Evolutionary conservation across 2,888 invertebrate genomes (phyloP), one percentile per base, ranked within the genome.

Genomic region (Peribatodes rhomboidaria): DNA sequence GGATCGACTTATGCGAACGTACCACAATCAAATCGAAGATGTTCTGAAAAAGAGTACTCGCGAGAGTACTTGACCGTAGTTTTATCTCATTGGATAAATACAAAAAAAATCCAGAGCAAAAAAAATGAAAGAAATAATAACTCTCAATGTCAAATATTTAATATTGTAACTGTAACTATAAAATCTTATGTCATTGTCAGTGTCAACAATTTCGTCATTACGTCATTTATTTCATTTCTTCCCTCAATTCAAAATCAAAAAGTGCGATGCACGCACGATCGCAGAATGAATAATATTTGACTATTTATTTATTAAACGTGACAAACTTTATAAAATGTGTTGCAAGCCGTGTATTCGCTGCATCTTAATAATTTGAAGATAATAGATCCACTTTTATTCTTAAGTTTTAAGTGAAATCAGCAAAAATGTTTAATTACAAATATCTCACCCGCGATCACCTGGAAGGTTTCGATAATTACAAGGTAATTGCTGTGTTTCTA

Each of bases 381-480:
- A 58, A 20, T 35, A 18, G 55, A 37, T 20, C 16, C 9, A 16
- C 6, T 53, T 41, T 54, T 53, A 50, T 13, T 58, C 8, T 0
- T 59, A 61, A 41, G 54, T 64, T 27, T n/a, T 27, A 44, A 33
- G 57, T 63, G 59, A 72, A 79, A 78, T 70, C 68, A 68, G 71
- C 73, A 68, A 89, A 84, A 84, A 92, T 93, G 92, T 88, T 96
- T 84, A 95, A 96, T 84, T 94, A 95, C 78, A 95, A 97, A 87
- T 99, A 99, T 91, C 94, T 99, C 71, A 94, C 95, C 59, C 94
- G 95, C 73, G 96, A 97, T 78, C 97, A 98, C 84, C 95, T 99
- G 65, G 95, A 96, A 84, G 99, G 99, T 73, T 99, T 99, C 92
- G 98, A 98, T 91, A 97, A 97, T 88, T 99, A 99, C 86, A 98